Evolutionary conservation across 2,888 invertebrate genomes (phyloP), one percentile per base, ranked within the genome.

Genomic region (Lasioglossum zephyrum): DNA sequence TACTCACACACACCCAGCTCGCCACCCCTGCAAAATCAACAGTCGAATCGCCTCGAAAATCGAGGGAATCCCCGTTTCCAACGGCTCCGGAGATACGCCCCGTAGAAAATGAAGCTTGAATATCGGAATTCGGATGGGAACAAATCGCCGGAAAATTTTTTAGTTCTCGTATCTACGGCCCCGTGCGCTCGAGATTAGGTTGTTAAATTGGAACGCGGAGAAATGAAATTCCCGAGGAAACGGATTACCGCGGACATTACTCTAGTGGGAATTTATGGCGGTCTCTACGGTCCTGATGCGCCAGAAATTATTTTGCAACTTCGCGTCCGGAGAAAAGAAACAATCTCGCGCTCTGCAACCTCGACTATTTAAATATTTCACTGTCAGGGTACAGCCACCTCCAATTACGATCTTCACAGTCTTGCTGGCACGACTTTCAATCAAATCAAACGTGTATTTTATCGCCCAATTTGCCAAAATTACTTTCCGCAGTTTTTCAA

Each of bases 201-300:
- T 36, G 66, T 66, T 66, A 66, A 66, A 66, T 66, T 31, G 66
- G 36, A 66, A 66, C 66, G 36, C 36, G 31, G 44, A 66, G 36
- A 66, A 66, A 66, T 66, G 66, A 36, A 66, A 66, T 66, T 66
- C 66, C 66, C 66, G 66, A 66, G 66, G 66, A 66, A 66, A 66
- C 36, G 66, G 66, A 66, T 66, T 66, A 66, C 66, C 66, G 18
- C 26, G 66, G 36, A 18, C 36, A 66, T 66, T 66, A 66, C 66
- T 36, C 31, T 36, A 36, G 36, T 18, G 18, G 36, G 66, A 36
- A 66, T 66, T 66, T 36, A 66, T 36, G 66, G 36, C 66, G 31
- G 18, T 36, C 66, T 66, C 36, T 53, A 36, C 36, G 36, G 66
- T 60, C 26, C 60, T 66, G 66, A 66, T 66, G 36, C 36, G 36